Conservation (phyloP, 2,888 invertebrate species). For the Baronia brevicornis region DNA sequence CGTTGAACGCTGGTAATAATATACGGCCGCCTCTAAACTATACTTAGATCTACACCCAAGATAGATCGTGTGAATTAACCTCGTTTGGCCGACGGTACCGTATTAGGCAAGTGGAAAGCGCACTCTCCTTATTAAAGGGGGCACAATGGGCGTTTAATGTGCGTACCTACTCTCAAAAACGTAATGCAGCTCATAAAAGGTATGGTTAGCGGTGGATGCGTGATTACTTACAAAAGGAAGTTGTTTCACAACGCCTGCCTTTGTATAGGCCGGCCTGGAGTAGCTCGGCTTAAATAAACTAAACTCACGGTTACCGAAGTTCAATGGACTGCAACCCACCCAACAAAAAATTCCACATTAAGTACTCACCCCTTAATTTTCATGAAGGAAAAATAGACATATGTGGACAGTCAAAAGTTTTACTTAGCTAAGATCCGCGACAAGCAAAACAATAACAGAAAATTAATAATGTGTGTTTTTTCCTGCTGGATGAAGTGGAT, state of each 20-base stretch:
- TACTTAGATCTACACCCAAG: constrained; percentile 4
- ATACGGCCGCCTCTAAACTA: constrained; percentile 6
- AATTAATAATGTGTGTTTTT: too few relatives aligned
- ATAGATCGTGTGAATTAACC: constrained; percentile 44
- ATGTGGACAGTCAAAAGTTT: too few relatives aligned
- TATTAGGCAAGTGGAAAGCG: constrained; percentile 42
- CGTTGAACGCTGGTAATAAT: background rate
- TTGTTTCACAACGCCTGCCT: constrained; percentile 11
- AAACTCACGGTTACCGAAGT: too few relatives aligned
- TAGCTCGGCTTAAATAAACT: constrained; percentile 1
- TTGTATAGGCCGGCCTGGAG: constrained; percentile 5
- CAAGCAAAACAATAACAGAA: too few relatives aligned
- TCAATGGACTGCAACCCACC: too few relatives aligned
- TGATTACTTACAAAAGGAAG: constrained; percentile 19
- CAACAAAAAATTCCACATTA: too few relatives aligned
- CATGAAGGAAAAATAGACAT: too few relatives aligned
- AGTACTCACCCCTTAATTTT: too few relatives aligned
- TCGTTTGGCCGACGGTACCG: constrained; percentile 38
- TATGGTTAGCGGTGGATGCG: constrained; percentile 16
- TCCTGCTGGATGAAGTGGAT: too few relatives aligned
- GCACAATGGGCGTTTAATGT: constrained; percentile 40
- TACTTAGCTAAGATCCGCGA: too few relatives aligned
- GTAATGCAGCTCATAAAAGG: constrained; percentile 19
- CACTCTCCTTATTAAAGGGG: constrained; percentile 43
- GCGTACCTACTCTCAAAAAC: constrained; percentile 19